Conservation (phyloP, 2,113 vertebrate genomes). For the Sturnira hondurensis region DNA sequence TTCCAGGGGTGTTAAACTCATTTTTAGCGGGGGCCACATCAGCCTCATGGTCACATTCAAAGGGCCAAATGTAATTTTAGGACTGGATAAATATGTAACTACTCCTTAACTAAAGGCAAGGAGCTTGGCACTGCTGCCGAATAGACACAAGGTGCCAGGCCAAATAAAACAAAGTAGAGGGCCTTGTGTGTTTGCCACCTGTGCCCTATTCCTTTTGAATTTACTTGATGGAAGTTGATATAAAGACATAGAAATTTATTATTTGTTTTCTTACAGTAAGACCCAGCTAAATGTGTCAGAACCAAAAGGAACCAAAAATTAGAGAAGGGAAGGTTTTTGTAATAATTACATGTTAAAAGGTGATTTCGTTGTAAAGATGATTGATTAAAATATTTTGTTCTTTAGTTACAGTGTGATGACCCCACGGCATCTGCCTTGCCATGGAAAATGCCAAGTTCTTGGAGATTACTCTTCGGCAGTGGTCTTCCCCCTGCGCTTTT, state of each 20-base stretch:
- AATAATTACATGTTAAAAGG: not conserved
- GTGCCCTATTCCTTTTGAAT: not conserved
- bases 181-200: too few species aligned
- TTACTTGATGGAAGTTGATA: not conserved
- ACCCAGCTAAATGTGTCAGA: not conserved
- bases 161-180: too few species aligned
- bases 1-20: not conserved
- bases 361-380: not conserved
- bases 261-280: not conserved
- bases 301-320: not conserved
- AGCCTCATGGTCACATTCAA: too few species aligned
- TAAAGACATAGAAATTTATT: not conserved
- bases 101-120: too few species aligned
- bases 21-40: too few species aligned
- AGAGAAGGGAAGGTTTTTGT: not conserved
- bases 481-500: conserved; percentile 94
- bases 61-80: too few species aligned
- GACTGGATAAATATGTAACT: too few species aligned
- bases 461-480: conserved; percentile 93
- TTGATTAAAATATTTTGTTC: conserved; percentile 14
- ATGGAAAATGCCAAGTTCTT: conserved; percentile 94
- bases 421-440: conserved; percentile 62
- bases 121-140: too few species aligned
- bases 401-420: conserved; percentile 68
- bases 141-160: too few species aligned